Evolutionary conservation across 1,140 invertebrate species (phyloP), one percentile per base, ranked within the genome.

Genomic region (Tyrophagus putrescentiae): DNA sequence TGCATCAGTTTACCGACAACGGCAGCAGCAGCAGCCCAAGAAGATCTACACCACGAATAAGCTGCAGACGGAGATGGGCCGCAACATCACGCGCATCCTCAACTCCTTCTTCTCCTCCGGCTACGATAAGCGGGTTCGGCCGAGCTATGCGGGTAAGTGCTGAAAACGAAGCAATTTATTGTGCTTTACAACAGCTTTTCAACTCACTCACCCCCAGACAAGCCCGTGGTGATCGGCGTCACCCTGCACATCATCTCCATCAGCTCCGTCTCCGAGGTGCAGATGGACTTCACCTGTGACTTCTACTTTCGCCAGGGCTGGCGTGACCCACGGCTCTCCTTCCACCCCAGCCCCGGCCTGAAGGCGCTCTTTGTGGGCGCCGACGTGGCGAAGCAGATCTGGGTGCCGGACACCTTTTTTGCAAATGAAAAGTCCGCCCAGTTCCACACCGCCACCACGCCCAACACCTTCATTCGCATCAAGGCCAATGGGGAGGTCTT

Each of bases 221-320:
- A 84, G 76, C 87, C 90, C 73, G 87, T 92, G 74, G 85, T 88
- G 79, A 88, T 95, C 75, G 88, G 87, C 77, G 87, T 95, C 77
- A 92, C 88, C 77, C 91, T 93, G 86, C 90, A 92, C 82, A 87
- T 96, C 78, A 84, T 92, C 79, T 91, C 86, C 80, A 94, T 95
- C 82, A 91, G 86, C 82, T 93, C 90, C 77, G 84, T 95, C 76
- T 93, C 88, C 76, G 91, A 95, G 87, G 90, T 95, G 75, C 87
- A 92, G 84, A 95, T 96, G 91, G 92, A 96, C 78, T 97, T 95
- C 77, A 95, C 92, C 62, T 76, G 95, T 80, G 92, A 97, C 79
- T 91, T 97, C 79, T 96, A 95, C 82, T 93, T 95, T 78, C 85
- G 92, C 72, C 92, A 95, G 79, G 90, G 89, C 76, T 96, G 92